Base-by-base conservation (phyloP, 2,113 vertebrate species). In the Prochilodus magdalenae region DNA sequence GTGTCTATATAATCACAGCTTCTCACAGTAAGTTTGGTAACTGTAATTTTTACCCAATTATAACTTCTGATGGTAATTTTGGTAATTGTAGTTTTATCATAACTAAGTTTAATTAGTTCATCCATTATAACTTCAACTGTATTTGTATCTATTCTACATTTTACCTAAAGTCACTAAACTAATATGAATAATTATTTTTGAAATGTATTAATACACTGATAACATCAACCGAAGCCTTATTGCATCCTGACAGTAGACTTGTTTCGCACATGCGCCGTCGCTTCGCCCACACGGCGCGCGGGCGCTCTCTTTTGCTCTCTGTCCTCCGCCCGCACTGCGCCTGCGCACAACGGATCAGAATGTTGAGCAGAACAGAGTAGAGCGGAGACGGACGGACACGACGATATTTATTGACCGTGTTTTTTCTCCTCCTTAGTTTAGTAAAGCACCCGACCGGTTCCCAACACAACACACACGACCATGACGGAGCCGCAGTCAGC, bases 401-500 rank as follows among this genome's bases (percentile, higher is more conserved):
- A 89, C 83, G 87, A 85, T 86, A 89, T 82, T 83, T 77, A 71
- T 22, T 76, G n/a, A 13, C 63, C 22, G 49, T 69, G 78, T 13
- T 57, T 72, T 70, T 78, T 60, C 65, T 27, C 71, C 53, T 59
- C n/a, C 29, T 80, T 74, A 22, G 26, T 65, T 47, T 67, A 81
- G 73, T 67, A 27, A 81, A 84, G 12, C 51, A 67, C 80, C 84
- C 22, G 53, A 85, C 87, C 80, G 75, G 57, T 81, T 80, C 77
- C 55, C 73, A 73, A 82, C 82, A 75, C 75, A 83, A 71, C 67
- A 73, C 79, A 57, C 67, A 85, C 63, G 88, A 89, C 30, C 83
- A 98, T 98, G 97, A 98, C 96, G 94, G 97, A 99, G 94, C 95
- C 96, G 87, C 97, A 98, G 93, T 97, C 97, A 79, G 96, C 95